phyloP scores from a whole-genome alignment of 2,888 invertebrate genomes.

The Acanthosepion lycidas region DNA sequence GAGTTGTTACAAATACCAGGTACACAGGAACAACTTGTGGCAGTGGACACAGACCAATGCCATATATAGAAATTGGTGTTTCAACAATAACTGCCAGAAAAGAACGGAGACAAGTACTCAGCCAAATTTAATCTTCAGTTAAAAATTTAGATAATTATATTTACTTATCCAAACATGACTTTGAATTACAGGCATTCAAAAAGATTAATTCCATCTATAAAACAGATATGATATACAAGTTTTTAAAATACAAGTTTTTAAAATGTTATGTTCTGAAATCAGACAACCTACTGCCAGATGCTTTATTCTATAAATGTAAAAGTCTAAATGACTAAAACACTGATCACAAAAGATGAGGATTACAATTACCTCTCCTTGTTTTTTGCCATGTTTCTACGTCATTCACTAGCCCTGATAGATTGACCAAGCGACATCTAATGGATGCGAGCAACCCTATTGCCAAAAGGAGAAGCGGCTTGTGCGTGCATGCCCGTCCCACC shows the following conservation, averaged over 20 bases:
- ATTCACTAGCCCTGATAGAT: constrained; percentile 48
- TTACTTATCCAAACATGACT: not conserved
- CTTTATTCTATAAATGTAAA: constrained; percentile 41
- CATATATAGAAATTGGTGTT: not conserved
- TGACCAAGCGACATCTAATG: constrained; percentile 47
- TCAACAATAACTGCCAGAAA: not conserved
- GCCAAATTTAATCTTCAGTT: not conserved
- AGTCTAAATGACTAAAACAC: constrained; percentile 39
- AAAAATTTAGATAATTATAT: not conserved
- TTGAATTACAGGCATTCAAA: not conserved
- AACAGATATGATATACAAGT: not conserved
- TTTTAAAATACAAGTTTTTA: not conserved
- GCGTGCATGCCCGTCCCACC: constrained; percentile 39
- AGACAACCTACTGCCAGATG: constrained; percentile 43
- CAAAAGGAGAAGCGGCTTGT: constrained; percentile 47
- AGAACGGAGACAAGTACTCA: not conserved
- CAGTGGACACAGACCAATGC: not conserved
- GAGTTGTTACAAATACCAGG: not conserved
- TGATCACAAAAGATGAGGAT: constrained; percentile 47
- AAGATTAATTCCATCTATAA: too few relatives aligned
- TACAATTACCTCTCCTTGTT: constrained; percentile 48
- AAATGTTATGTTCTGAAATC: not conserved
- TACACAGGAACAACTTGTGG: not conserved
- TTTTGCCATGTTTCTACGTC: constrained; percentile 40
- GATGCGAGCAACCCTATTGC: constrained; percentile 47